Percentiles rank a stretch among this genome's conserved stretches.
Conservation (phyloP, 2,888 invertebrate genomes). For the Dendrolimus pini region DNA sequence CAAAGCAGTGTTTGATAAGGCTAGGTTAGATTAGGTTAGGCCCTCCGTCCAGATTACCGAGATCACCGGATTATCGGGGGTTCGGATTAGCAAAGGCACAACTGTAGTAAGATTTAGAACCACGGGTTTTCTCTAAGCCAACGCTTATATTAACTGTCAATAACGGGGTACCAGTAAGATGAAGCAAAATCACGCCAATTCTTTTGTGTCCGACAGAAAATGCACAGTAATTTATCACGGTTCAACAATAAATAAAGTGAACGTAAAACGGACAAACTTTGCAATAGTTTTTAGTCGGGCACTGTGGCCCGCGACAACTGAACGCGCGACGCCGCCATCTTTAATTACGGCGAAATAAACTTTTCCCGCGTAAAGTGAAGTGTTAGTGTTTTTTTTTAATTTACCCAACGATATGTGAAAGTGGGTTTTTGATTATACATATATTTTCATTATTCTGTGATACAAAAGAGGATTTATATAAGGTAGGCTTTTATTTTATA, state of each 20-base stretch:
- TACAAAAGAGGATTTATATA: not conserved
- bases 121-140: too few relatives aligned
- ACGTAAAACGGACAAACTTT: not conserved
- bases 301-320: not conserved
- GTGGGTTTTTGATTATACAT: not conserved
- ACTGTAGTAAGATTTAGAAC: too few relatives aligned
- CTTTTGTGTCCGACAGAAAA: not conserved
- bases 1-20: too few relatives aligned
- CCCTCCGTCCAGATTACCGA: too few relatives aligned
- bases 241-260: not conserved
- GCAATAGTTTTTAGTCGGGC: not conserved
- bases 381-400: not conserved
- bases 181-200: too few relatives aligned
- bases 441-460: not conserved
- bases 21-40: too few relatives aligned
- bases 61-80: too few relatives aligned
- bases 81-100: too few relatives aligned
- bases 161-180: too few relatives aligned
- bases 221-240: not conserved
- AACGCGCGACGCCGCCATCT: not conserved
- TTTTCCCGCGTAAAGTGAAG: not conserved
- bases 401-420: not conserved
- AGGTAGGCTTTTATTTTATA: not conserved
- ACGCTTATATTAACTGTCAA: too few relatives aligned
- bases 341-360: not conserved